These are phyloP conservation scores for Junonia oenone DNA, from an alignment of 2,888 invertebrate species.

Conservation along the genomic window DNA sequence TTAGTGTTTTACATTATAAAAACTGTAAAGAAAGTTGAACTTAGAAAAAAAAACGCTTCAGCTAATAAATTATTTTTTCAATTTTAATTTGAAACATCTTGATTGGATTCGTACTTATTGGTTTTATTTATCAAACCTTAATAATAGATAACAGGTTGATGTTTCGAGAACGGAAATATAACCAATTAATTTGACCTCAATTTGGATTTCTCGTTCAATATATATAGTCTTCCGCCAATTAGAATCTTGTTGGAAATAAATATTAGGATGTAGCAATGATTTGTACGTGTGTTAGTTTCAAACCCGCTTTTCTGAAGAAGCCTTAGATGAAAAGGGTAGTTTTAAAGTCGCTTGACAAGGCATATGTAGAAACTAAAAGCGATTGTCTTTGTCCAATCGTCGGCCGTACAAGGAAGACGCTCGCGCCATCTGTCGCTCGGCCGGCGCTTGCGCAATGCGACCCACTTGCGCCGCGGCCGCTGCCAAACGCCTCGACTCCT, in stretches of 20 bases:
- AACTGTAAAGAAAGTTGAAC: background rate
- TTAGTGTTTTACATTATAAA: background rate
- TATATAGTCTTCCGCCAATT: conserved; percentile 1
- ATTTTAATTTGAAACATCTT: background rate
- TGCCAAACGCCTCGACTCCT: conserved; percentile 75
- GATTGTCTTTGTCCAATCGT: conserved; percentile 25
- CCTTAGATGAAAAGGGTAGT: background rate
- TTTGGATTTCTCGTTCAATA: conserved; percentile 4
- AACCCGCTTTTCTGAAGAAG: background rate
- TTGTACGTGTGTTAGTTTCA: background rate
- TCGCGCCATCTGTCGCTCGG: conserved; percentile 71
- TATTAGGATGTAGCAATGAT: background rate
- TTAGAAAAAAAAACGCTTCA: background rate
- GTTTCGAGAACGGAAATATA: conserved; percentile 1
- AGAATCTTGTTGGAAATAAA: background rate
- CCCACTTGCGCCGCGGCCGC: conserved; percentile 70
- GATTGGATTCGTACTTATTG: background rate
- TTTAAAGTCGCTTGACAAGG: background rate
- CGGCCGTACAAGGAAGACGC: conserved; percentile 67
- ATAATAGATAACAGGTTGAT: conserved; percentile 2
- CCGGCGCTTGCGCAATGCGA: conserved; percentile 70
- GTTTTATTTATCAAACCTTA: background rate
- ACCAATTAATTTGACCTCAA: background rate
- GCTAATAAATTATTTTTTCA: background rate
- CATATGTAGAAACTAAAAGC: background rate